phyloP scores from a whole-genome alignment of 2,888 invertebrate genomes.

The Seladonia tumulorum region DNA sequence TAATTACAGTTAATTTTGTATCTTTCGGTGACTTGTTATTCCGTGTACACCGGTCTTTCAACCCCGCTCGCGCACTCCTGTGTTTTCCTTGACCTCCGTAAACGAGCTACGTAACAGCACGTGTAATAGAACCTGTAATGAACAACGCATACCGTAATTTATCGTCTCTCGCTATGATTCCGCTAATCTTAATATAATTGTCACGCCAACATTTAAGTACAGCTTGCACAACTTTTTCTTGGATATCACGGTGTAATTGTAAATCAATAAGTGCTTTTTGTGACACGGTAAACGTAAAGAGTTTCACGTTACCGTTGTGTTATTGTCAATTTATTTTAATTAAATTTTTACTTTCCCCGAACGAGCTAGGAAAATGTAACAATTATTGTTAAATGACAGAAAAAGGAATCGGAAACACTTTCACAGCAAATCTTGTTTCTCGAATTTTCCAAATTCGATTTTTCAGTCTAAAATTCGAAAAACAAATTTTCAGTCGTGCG shows the following conservation, averaged over 20 bases:
- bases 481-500: no score
- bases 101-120: background rate
- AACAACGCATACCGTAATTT: background rate
- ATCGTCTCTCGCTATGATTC: background rate
- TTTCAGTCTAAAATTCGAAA: no score
- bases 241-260: background rate
- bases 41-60: background rate
- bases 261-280: background rate
- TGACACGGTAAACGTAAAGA: no score
- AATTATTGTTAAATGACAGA: no score
- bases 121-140: background rate
- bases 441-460: no score
- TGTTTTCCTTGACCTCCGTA: background rate
- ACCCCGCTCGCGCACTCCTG: background rate
- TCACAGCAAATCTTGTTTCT: no score
- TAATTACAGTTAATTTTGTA: slow-evolving; percentile 4
- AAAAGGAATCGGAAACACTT: no score
- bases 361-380: no score
- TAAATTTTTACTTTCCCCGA: no score
- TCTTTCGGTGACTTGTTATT: background rate
- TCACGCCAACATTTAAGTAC: background rate
- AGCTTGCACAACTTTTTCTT: background rate
- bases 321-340: no score
- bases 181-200: background rate
- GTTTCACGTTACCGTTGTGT: no score